These are phyloP conservation scores for Himalopsyche phryganea DNA, from an alignment of 1,140 invertebrate genomes.

Conservation along the genomic window DNA sequence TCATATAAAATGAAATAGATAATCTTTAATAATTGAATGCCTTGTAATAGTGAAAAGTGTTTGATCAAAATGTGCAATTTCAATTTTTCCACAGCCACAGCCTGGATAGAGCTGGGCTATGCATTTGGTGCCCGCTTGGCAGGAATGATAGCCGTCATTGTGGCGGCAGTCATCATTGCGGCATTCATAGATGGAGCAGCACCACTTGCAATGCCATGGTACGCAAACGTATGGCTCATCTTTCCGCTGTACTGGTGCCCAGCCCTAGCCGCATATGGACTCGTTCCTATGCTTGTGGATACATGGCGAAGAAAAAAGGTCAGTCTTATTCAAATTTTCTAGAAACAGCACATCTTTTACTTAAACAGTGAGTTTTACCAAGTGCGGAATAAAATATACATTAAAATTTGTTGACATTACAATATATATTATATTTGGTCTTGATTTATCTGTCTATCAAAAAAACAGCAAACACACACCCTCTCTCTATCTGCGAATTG, in stretches of 20 bases:
- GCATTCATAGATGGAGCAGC: slow-evolving; percentile 16
- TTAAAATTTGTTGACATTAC: not conserved
- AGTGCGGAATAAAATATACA: not conserved
- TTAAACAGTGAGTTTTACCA: not conserved
- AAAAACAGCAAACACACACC: no score
- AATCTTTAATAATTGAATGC: no score
- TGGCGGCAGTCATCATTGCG: not conserved
- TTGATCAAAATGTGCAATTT: not conserved
- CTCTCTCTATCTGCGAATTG: no score
- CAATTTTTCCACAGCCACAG: not conserved
- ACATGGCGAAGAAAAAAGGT: slow-evolving; percentile 20
- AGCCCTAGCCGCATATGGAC: slow-evolving; percentile 2
- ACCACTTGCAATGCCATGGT: slow-evolving; percentile 23
- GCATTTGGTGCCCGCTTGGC: slow-evolving; percentile 6
- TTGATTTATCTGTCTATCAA: no score
- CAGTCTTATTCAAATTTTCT: not conserved
- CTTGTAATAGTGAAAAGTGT: not conserved
- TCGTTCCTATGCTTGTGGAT: slow-evolving; percentile 15
- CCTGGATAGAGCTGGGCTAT: slow-evolving; percentile 12
- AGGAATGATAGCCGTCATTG: slow-evolving; percentile 2
- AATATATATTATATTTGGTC: not conserved
- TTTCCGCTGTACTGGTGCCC: slow-evolving; percentile 28
- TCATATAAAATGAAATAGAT: no score
- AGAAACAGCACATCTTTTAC: no score
- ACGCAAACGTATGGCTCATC: slow-evolving; percentile 21